Percentiles rank a stretch among this genome's conserved stretches.
phyloP scores from a whole-genome alignment of 2,888 invertebrate species.

The Capitulum mitella region DNA sequence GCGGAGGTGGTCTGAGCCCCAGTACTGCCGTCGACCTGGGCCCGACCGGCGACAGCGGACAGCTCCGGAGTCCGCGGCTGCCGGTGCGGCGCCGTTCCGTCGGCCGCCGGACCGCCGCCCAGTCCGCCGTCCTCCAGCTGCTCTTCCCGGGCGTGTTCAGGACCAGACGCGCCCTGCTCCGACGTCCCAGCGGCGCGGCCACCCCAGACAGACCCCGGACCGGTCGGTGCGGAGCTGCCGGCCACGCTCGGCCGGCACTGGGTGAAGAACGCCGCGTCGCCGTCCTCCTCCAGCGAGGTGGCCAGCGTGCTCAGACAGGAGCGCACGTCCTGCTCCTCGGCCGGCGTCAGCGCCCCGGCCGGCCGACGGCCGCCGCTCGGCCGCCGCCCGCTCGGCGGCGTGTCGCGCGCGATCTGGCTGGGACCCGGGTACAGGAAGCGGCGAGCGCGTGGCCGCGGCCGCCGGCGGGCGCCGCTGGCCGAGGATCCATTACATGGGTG shows the following conservation, averaged over 20 bases:
- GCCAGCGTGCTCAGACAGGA: neutral
- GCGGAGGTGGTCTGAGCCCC: too few relatives aligned
- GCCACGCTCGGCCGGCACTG: neutral
- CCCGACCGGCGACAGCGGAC: neutral
- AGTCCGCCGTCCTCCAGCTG: neutral
- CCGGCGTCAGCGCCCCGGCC: neutral
- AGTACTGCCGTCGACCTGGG: too few relatives aligned
- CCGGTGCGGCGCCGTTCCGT: neutral
- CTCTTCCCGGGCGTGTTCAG: neutral
- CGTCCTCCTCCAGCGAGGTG: neutral
- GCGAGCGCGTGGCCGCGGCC: neutral
- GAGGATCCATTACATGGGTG: too few relatives aligned
- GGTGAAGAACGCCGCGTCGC: conserved; percentile 2
- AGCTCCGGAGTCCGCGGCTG: neutral
- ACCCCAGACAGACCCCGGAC: neutral
- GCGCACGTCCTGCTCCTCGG: neutral
- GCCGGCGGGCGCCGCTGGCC: neutral
- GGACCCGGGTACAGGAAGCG: conserved; percentile 10
- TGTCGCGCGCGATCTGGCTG: conserved; percentile 17
- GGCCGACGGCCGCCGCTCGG: neutral
- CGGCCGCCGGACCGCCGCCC: neutral
- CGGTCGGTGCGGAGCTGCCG: neutral
- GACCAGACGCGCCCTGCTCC: neutral
- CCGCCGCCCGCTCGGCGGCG: neutral
- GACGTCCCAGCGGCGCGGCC: neutral